Conservation (phyloP, 2,888 invertebrate species). For the Pecten maximus region DNA sequence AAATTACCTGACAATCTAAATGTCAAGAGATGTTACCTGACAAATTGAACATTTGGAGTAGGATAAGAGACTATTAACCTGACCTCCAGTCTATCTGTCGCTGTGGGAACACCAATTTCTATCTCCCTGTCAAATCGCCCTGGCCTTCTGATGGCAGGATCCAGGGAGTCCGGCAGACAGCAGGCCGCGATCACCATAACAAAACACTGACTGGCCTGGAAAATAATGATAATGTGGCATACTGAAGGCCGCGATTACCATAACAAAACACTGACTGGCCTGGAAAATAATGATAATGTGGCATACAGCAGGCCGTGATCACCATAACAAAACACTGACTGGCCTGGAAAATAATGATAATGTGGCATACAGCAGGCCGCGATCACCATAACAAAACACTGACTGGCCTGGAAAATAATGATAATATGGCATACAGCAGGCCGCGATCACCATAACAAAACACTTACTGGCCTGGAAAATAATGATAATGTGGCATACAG, state of each 20-base stretch:
- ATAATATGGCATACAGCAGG: too few species aligned
- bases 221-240: too few species aligned
- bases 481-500: too few species aligned
- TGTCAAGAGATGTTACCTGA: too few species aligned
- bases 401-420: conserved; percentile 54
- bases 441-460: too few species aligned
- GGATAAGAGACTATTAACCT: conserved; percentile 41
- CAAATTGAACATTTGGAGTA: too few species aligned
- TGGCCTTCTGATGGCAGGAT: conserved; percentile 89
- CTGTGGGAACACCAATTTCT: conserved; percentile 79
- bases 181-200: conserved; percentile 91
- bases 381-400: conserved; percentile 86
- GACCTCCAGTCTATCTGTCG: conserved; percentile 76
- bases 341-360: too few species aligned
- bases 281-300: too few species aligned
- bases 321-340: conserved; percentile 85
- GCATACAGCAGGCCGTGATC: conserved; percentile 90
- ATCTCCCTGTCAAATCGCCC: conserved; percentile 87
- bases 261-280: conserved; percentile 82
- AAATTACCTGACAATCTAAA: too few species aligned
- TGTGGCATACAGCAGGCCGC: conserved; percentile 91
- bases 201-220: conserved; percentile 56
- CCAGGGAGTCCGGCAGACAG: conserved; percentile 89
- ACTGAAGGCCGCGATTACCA: conserved; percentile 90
- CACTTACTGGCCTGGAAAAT: too few species aligned